phyloP scores from a whole-genome alignment of 2,888 invertebrate genomes.

The Zhengitettix transpicula region DNA sequence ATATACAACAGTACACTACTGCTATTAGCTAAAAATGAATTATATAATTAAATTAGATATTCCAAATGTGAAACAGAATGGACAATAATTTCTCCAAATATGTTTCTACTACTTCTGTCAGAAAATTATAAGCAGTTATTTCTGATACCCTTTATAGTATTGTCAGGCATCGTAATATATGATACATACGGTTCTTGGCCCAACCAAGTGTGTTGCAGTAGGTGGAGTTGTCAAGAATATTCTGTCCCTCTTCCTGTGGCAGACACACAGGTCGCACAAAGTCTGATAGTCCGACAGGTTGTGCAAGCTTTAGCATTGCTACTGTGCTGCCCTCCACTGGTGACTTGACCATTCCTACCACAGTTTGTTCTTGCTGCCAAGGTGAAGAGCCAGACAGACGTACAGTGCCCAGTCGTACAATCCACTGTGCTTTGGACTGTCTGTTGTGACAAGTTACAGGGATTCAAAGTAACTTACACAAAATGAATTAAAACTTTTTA shows the following conservation, averaged over 20 bases:
- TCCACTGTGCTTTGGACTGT: slow-evolving; percentile 78
- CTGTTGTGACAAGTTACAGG: slow-evolving; percentile 19
- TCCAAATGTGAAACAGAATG: no score
- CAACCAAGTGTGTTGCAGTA: slow-evolving; percentile 74
- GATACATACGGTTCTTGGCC: slow-evolving; percentile 51
- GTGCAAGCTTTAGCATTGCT: slow-evolving; percentile 63
- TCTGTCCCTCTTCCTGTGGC: slow-evolving; percentile 37
- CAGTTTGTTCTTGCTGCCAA: slow-evolving; percentile 71
- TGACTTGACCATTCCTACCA: slow-evolving; percentile 78
- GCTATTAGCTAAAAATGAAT: no score
- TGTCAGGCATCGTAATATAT: no score
- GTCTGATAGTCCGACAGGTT: slow-evolving; percentile 56
- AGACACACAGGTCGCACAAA: slow-evolving; percentile 71
- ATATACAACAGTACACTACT: no score
- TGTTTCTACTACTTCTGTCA: no score
- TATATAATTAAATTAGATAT: no score
- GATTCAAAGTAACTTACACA: background rate
- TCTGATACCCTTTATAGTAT: no score
- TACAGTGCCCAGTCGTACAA: slow-evolving; percentile 58
- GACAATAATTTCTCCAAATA: no score
- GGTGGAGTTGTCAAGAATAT: slow-evolving; percentile 20
- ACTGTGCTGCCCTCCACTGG: slow-evolving; percentile 79
- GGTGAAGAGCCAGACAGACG: slow-evolving; percentile 64
- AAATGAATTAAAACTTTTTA: no score
- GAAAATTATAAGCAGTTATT: no score